Evolutionary conservation across 53 echinoderm and acorn worm species (phyloP), one percentile per base, ranked within the genome.

Genomic region (Luidia sarsii): DNA sequence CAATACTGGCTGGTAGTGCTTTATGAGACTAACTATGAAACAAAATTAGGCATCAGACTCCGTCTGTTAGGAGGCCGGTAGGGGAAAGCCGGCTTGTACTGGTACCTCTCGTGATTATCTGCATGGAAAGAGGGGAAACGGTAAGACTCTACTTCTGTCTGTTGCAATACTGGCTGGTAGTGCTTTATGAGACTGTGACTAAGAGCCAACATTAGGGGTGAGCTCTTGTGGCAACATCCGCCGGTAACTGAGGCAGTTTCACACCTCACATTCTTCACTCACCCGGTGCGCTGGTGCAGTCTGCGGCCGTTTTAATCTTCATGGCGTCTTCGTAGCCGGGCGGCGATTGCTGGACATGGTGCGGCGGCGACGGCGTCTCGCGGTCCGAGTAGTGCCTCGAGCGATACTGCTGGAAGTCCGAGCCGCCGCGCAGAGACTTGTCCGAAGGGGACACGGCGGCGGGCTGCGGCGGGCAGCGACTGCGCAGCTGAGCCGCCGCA

Each of bases 321-420:
- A 83, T 68, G 25, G 89, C 68, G 11, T 83, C 83, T 33, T 77
- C 77, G 33, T 83, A 85, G 16, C 80, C 85, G 65, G 90, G 87
- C 33, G 90, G 87, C 0, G 95, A 82, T 34, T 59, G 77, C 77
- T 77, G 77, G 20, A 88, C 65, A 48, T 83, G 71, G 27, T 67
- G 72, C 19, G 94, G 91, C 1, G 97, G 97, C 1, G 97, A 97
- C 3, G 94, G 94, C 1, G 94, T 99, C 31, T 87, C 84, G 5
- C 91, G 63, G 62, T 86, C 91, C 0, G 64, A 68, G 31, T 64
- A 84, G 16, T 72, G 63, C 1, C 84, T 64, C 0, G 84, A 64
- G 0, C 84, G 72, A 63, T 84, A 84, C 39, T 49, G 63, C 61
- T 90, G 86, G 80, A 92, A 87, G 22, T 68, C 68, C 16, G 80